Evolutionary conservation across 2,888 invertebrate species (phyloP), one percentile per base, ranked within the genome.

Genomic region (Amblyjoppa fuscipennis): DNA sequence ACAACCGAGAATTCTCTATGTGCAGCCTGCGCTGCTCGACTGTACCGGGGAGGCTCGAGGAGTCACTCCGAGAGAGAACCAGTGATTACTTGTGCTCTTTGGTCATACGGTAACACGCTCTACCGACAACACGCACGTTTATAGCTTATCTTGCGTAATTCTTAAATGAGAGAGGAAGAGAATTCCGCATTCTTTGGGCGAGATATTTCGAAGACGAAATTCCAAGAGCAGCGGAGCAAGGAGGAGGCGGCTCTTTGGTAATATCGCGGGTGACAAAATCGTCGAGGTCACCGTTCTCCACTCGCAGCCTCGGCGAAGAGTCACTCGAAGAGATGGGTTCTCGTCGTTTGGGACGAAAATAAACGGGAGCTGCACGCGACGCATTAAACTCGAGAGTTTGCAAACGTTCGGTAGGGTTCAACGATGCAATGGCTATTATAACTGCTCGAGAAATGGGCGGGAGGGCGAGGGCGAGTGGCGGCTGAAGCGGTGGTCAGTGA

Each of bases 401-500:
- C 64, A 20, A 66, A 66, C 25, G 34, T n/a, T 64, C 11, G 31
- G 61, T 59, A 75, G 74, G 61, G 25, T 31, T 74, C 51, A 20
- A 49, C 66, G 51, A 76, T 64, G 38, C 66, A 34, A 20, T 16
- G 51, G 66, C 76, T 76, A 66, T 66, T 51, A 76, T 66, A n/a
- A 76, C 59, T 56, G 25, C n/a, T 31, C 34, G 34, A 51, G 66
- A 34, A 25, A 66, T 49, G 66, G 66, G 41, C 41, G 41, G 41
- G 41, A 41, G 41, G 51, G 76, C 11, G 51, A 66, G 20, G 51
- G n/a, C 11, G 38, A 59, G 56, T 41, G 7, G 28, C 45, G 20
- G 25, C 66, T 34, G 76, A 66, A 66, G 76, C 49, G 76, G 76
- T 76, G 76, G 76, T 76, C 76, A 76, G 76, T 76, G 76, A 76